Evolutionary conservation across 1,140 invertebrate species (phyloP).

Genomic region (Octopus bimaculoides): DNA sequence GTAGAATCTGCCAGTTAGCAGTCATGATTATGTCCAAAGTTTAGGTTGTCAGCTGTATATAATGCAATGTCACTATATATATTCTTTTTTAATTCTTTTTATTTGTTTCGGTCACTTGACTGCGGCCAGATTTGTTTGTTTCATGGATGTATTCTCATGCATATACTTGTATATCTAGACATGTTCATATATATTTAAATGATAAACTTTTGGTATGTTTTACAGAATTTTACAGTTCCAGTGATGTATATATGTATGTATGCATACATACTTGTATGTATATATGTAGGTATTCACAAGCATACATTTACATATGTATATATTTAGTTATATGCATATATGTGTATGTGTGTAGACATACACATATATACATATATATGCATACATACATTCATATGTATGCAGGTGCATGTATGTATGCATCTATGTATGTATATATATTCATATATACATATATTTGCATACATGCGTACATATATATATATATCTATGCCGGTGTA

Average conservation of each 20-base stretch:
- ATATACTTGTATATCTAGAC: not conserved
- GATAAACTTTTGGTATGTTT: too few species aligned
- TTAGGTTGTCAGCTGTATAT: too few species aligned
- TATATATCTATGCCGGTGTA: too few species aligned
- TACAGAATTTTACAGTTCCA: too few species aligned
- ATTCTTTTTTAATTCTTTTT: too few species aligned
- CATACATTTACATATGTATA: not conserved
- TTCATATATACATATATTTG: too few species aligned
- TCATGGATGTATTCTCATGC: not conserved
- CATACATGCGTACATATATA: too few species aligned
- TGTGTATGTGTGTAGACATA: not conserved
- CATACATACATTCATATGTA: not conserved
- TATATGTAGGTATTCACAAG: not conserved
- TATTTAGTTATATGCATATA: not conserved
- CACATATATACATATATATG: not conserved
- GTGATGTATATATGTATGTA: not conserved
- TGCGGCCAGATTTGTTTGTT: not conserved
- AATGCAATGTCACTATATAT: too few species aligned
- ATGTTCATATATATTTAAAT: not conserved
- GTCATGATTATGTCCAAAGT: too few species aligned
- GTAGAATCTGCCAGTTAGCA: too few species aligned
- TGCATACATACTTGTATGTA: not conserved
- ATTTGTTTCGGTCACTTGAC: too few species aligned
- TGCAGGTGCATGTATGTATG: not conserved
- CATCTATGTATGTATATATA: too few species aligned